Conservation (phyloP, 2,888 invertebrate genomes). For the Antheraea assamensis region DNA sequence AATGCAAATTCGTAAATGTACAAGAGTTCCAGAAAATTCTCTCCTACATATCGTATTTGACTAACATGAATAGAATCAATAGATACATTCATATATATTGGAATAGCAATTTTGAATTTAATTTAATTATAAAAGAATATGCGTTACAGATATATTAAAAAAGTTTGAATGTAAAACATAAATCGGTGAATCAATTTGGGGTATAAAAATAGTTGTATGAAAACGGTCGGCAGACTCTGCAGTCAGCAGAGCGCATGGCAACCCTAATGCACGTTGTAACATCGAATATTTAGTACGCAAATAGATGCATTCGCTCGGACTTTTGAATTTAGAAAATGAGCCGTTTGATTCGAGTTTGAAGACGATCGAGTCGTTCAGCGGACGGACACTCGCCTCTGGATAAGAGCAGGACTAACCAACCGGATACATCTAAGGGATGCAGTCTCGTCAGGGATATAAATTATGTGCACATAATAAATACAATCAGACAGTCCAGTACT, state of each 20-base stretch:
- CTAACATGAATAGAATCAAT: too few species aligned
- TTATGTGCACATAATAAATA: too few species aligned
- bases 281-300: constrained; percentile 1
- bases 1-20: too few species aligned
- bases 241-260: not conserved
- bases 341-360: not conserved
- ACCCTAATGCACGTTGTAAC: not conserved
- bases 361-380: not conserved
- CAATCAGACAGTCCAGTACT: too few species aligned
- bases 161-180: not conserved
- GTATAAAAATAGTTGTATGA: not conserved
- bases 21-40: too few species aligned
- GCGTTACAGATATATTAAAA: not conserved
- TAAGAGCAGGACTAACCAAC: not conserved
- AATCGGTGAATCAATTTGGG: not conserved
- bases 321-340: not conserved
- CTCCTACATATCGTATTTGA: too few species aligned
- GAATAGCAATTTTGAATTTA: too few species aligned
- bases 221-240: not conserved
- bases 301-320: not conserved
- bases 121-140: too few species aligned
- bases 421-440: not conserved
- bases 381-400: not conserved
- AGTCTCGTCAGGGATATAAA: too few species aligned
- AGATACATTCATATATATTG: too few species aligned